Percentiles rank a stretch among this genome's conserved stretches.
Evolutionary conservation across 2,113 vertebrate genomes (phyloP).

Genomic region (Hucho hucho): DNA sequence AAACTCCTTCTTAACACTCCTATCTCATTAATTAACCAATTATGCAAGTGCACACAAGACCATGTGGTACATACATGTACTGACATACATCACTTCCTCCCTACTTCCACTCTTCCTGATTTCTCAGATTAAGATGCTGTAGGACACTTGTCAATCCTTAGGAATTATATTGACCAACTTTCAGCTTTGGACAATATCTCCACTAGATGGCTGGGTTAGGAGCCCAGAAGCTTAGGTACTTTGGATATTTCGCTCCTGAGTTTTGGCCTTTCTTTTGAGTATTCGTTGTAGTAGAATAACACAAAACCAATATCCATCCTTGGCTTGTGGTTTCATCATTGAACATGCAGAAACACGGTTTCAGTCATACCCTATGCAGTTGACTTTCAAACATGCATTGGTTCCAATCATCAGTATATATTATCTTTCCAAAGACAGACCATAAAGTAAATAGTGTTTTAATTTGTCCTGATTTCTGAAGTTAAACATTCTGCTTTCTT

Average conservation of each 20-base stretch:
- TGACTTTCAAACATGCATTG: neutral
- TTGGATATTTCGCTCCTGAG: too few relatives aligned
- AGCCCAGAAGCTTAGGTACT: too few relatives aligned
- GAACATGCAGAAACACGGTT: neutral
- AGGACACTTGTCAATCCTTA: too few relatives aligned
- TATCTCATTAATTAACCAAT: neutral
- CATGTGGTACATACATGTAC: slow-evolving; percentile 7
- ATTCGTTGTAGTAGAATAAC: too few relatives aligned
- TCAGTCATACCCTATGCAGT: too few relatives aligned
- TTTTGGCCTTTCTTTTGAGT: too few relatives aligned
- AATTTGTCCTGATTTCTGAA: slow-evolving; percentile 45
- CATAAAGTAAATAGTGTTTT: slow-evolving; percentile 30
- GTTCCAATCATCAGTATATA: neutral
- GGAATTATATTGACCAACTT: too few relatives aligned
- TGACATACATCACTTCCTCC: slow-evolving; percentile 42
- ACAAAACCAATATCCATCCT: too few relatives aligned
- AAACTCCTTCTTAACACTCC: slow-evolving; percentile 56
- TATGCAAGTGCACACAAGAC: neutral
- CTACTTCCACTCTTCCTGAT: slow-evolving; percentile 8
- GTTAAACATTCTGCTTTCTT: slow-evolving; percentile 72
- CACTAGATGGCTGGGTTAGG: too few relatives aligned
- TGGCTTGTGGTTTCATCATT: neutral
- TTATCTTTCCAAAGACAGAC: neutral
- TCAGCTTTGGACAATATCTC: too few relatives aligned
- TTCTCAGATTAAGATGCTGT: too few relatives aligned